Conservation (phyloP, 1,140 invertebrate species). For the Diplogasteroides magnus region DNA sequence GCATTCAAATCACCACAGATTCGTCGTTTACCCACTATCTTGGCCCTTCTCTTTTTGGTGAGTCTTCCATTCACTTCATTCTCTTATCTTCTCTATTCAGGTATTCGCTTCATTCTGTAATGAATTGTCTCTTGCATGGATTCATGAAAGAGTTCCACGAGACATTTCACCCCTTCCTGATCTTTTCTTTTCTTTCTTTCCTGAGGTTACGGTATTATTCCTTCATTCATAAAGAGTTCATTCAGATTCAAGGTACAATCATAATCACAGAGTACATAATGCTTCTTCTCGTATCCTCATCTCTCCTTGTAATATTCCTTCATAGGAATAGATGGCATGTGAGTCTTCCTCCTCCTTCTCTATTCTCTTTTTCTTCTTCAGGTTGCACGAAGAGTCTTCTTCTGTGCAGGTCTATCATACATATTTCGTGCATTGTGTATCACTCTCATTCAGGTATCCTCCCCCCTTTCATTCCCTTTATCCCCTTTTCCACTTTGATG, state of each 20-base stretch:
- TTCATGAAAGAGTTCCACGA: constrained; percentile 33
- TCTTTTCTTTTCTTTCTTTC: constrained; percentile 33
- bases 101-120: constrained; percentile 33
- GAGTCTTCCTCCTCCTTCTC: too few relatives aligned
- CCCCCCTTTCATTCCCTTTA: neutral
- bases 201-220: constrained; percentile 18
- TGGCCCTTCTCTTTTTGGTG: neutral
- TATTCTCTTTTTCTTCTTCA: neutral
- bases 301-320: constrained; percentile 25
- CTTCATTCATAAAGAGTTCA: neutral
- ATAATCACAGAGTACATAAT: constrained; percentile 33
- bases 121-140: constrained; percentile 31
- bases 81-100: constrained; percentile 6
- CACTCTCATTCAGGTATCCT: constrained; percentile 26
- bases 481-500: too few relatives aligned
- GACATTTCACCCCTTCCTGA: constrained; percentile 29
- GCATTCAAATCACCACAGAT: too few relatives aligned
- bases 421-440: constrained; percentile 31
- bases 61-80: neutral
- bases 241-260: constrained; percentile 28
- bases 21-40: too few relatives aligned
- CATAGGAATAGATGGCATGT: constrained; percentile 24
- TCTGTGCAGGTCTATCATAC: constrained; percentile 30
- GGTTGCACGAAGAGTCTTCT: constrained; percentile 30
- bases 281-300: constrained; percentile 26